Evolutionary conservation across 2,888 invertebrate species (phyloP).

Genomic region (Camptogramma bilineatum): DNA sequence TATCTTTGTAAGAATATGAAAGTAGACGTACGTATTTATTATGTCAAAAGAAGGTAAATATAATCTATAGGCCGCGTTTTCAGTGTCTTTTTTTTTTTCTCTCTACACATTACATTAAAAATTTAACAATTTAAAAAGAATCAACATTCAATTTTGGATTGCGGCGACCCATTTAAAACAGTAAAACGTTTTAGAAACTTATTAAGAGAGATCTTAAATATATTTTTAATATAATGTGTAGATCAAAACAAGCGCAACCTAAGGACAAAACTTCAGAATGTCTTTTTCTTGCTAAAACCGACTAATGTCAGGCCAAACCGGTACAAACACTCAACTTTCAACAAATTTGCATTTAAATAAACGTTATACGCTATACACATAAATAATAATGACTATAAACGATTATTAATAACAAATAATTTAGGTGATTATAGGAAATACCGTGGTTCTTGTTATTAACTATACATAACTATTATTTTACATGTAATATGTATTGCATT

Average conservation of each 20-base stretch:
- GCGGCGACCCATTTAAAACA: not conserved
- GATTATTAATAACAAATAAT: constrained; percentile 43
- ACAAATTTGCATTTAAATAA: constrained; percentile 49
- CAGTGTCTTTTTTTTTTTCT: constrained; percentile 1
- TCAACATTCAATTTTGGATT: not conserved
- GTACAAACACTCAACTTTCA: constrained; percentile 23
- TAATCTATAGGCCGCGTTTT: not conserved
- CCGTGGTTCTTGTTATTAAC: constrained; percentile 34
- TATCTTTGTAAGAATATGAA: not conserved
- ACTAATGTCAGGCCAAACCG: constrained; percentile 18
- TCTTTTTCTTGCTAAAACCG: constrained; percentile 27
- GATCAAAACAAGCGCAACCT: constrained; percentile 3
- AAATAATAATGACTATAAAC: constrained; percentile 49
- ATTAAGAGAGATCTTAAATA: not conserved
- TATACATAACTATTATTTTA: constrained; percentile 26
- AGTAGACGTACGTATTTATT: not conserved
- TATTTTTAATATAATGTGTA: constrained; percentile 1
- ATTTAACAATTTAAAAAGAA: not conserved
- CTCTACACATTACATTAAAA: constrained; percentile 4
- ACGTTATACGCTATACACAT: constrained; percentile 64
- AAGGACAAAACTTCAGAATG: constrained; percentile 15
- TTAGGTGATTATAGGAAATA: constrained; percentile 47
- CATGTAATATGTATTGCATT: constrained; percentile 30
- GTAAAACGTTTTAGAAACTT: not conserved
- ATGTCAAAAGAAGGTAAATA: constrained; percentile 6